Percentiles rank a stretch among this genome's conserved stretches.
Conservation (phyloP, 1,140 invertebrate species). For the Brachionus plicatilis region DNA sequence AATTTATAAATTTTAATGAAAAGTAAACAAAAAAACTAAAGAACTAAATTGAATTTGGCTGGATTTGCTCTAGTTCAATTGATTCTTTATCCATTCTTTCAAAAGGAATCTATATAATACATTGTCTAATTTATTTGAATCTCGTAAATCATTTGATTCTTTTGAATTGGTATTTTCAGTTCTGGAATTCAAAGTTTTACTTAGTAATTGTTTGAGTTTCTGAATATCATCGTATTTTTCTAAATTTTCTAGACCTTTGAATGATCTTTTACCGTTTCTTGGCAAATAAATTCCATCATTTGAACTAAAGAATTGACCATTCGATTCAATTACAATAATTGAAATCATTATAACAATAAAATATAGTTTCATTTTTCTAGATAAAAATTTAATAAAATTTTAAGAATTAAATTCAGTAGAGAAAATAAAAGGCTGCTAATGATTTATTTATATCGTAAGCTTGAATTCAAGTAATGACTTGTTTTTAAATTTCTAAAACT, state of each 20-base stretch:
- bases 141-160: neutral
- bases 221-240: neutral
- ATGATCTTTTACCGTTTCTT: slow-evolving; percentile 33
- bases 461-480: no score
- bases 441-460: no score
- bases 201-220: neutral
- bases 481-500: no score
- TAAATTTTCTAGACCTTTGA: neutral
- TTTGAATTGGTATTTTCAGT: neutral
- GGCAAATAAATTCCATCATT: slow-evolving; percentile 36
- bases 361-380: slow-evolving; percentile 9
- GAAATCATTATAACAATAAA: neutral
- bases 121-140: neutral
- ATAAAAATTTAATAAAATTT: neutral
- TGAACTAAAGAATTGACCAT: slow-evolving; percentile 25
- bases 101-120: neutral
- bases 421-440: neutral
- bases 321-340: neutral
- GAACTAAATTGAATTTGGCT: neutral
- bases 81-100: neutral
- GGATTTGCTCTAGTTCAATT: neutral
- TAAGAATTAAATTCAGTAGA: neutral
- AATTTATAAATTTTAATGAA: neutral
- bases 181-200: neutral
- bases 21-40: neutral